Evolutionary conservation across 2,113 vertebrate species (phyloP), one percentile per base, ranked within the genome.

Genomic region (Chamaetylas fuelleborni): DNA sequence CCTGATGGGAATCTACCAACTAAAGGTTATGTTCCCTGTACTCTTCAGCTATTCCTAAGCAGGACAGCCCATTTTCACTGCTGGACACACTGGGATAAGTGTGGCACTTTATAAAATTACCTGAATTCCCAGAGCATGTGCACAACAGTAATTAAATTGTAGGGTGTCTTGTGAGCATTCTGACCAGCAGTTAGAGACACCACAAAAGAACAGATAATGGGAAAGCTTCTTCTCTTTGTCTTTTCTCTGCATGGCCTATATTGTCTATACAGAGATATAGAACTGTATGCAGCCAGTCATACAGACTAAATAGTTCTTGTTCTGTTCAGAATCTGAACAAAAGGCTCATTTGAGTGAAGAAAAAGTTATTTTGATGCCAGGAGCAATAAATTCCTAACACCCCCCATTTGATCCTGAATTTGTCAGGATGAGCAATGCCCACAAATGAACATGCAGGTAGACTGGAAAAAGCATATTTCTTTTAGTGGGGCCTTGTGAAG

Each of bases 91-190:
- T 12, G 65, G 56, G 71, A 6, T 34, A 61, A 66, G 56, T 18
- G 31, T 78, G 50, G 9, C 19, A 47, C 56, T 86, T 38, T 18
- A 72, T 43, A 29, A 36, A 76, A 91, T 88, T 77, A 70, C 20
- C 56, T 72, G 18, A 85, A 97, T 43, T 92, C 77, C 88, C 88
- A 76, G 10, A 53, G n/a, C 1, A 3, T 18, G 60, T 45, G 65
- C 65, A 86, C 23, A 92, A 28, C 11, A 36, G 48, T 89, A 91
- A 92, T 95, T 96, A 88, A 80, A 91, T 65, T 83, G 51, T 9
- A 77, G 34, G 42, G 47, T 74, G 38, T 57, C 90, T 80, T 72
- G 24, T 45, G 72, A 94, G 80, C 64, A 76, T 54, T 79, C 77
- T 82, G 80, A 53, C 77, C 88, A 77, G 43, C 38, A 92, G n/a